Conservation (phyloP, 2,888 invertebrate genomes). For the Nyleta sp. region DNA sequence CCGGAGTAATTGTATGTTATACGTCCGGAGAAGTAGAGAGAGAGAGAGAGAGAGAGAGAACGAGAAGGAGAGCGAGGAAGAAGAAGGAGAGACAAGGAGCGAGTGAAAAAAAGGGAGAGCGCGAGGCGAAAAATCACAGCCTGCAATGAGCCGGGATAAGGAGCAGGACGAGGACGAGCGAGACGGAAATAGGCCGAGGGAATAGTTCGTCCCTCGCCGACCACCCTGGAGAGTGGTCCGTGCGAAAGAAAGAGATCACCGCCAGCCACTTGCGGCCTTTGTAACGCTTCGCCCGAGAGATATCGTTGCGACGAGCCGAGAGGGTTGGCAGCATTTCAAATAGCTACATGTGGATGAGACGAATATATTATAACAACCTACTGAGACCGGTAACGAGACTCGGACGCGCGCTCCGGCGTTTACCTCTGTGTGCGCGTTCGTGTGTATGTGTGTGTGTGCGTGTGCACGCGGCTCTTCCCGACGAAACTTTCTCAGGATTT, state of each 20-base stretch:
- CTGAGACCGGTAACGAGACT: slow-evolving; percentile 54
- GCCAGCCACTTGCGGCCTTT: slow-evolving; percentile 60
- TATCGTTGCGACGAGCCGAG: slow-evolving; percentile 54
- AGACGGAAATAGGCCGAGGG: slow-evolving; percentile 55
- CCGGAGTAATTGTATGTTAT: slow-evolving; percentile 81
- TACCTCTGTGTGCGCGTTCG: background rate
- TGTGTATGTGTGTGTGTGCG: background rate
- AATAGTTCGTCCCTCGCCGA: slow-evolving; percentile 71
- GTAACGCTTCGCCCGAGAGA: slow-evolving; percentile 59
- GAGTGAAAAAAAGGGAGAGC: slow-evolving; percentile 1
- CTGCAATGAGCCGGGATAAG: slow-evolving; percentile 59
- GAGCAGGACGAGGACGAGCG: slow-evolving; percentile 51
- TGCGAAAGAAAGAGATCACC: slow-evolving; percentile 65
- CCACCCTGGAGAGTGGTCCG: slow-evolving; percentile 76
- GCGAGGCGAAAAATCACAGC: slow-evolving; percentile 60
- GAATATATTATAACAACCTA: slow-evolving; percentile 65
- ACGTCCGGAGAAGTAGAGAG: slow-evolving; percentile 69
- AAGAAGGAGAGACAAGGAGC: background rate
- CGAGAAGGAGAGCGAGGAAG: slow-evolving; percentile 37
- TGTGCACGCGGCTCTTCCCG: slow-evolving; percentile 10
- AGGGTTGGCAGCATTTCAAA: slow-evolving; percentile 65
- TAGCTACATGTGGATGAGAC: slow-evolving; percentile 63
- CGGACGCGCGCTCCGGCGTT: slow-evolving; percentile 18
- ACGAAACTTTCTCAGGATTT: slow-evolving; percentile 50
- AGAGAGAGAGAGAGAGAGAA: slow-evolving; percentile 40